These are phyloP conservation scores for Anoura caudifer DNA, from an alignment of 2,113 vertebrate species.

Conservation along the genomic window DNA sequence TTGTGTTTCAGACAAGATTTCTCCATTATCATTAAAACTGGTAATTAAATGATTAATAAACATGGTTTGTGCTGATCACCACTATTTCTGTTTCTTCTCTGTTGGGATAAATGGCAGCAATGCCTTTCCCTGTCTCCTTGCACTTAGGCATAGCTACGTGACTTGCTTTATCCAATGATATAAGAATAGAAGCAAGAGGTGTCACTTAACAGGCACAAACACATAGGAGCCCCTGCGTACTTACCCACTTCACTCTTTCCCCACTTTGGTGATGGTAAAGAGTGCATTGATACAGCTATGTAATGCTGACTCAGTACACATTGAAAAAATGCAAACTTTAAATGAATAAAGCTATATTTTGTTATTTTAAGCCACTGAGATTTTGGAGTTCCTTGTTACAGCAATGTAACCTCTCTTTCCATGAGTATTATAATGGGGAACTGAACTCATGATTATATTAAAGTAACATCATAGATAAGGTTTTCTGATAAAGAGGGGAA, in stretches of 20 bases:
- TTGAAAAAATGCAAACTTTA: not conserved
- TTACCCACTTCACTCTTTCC: not conserved
- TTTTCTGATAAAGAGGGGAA: not conserved
- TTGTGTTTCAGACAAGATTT: not conserved
- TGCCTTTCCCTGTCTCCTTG: not conserved
- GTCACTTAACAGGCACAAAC: not conserved
- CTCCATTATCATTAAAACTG: not conserved
- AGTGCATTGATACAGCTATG: not conserved
- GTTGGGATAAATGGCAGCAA: not conserved
- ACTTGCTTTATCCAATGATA: not conserved
- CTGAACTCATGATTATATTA: not conserved
- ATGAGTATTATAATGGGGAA: not conserved
- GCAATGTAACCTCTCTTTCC: not conserved
- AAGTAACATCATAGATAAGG: not conserved
- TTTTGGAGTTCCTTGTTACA: not conserved
- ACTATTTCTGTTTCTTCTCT: not conserved
- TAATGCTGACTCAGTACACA: not conserved
- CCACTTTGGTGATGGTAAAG: not conserved
- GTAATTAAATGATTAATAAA: not conserved
- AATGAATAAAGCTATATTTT: not conserved
- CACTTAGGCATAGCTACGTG: not conserved
- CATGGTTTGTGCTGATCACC: not conserved
- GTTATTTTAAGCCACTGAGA: not conserved
- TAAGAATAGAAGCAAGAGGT: not conserved
- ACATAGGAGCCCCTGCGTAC: not conserved